Percentiles rank a stretch among this genome's conserved stretches.
Conservation (phyloP, 2,797 vertebrate genomes). For the Poeciliopsis presidionis region DNA sequence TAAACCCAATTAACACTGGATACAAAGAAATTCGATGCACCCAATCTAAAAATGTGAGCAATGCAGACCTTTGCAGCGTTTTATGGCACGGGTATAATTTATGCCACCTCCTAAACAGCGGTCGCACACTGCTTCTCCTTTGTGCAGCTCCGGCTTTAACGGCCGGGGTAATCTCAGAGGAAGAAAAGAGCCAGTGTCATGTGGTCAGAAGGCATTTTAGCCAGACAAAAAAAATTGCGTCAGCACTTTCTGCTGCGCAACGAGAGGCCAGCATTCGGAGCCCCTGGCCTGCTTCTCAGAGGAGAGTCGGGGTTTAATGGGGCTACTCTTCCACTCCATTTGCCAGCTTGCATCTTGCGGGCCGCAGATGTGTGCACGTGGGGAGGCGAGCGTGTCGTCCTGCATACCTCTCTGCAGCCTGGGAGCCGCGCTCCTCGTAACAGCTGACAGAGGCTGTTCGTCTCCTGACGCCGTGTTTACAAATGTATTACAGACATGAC, state of each 20-base stretch:
- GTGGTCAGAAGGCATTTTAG: slow-evolving; percentile 72
- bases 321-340: slow-evolving; percentile 73
- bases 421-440: slow-evolving; percentile 35
- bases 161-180: slow-evolving; percentile 51
- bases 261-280: slow-evolving; percentile 59
- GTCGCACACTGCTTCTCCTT: slow-evolving; percentile 62
- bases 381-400: slow-evolving; percentile 61
- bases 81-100: slow-evolving; percentile 63
- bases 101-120: slow-evolving; percentile 61
- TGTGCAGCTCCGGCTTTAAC: slow-evolving; percentile 55
- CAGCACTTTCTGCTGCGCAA: slow-evolving; percentile 70
- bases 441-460: slow-evolving; percentile 58
- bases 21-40: slow-evolving; percentile 54
- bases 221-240: slow-evolving; percentile 67
- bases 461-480: slow-evolving; percentile 23
- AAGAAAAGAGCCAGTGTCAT: slow-evolving; percentile 76
- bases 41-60: slow-evolving; percentile 45
- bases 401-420: slow-evolving; percentile 51
- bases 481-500: slow-evolving; percentile 18
- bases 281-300: slow-evolving; percentile 66
- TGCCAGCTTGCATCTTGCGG: slow-evolving; percentile 55
- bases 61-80: slow-evolving; percentile 57
- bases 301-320: slow-evolving; percentile 69
- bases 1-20: slow-evolving; percentile 51
- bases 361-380: slow-evolving; percentile 54